phyloP scores from a whole-genome alignment of 2,113 vertebrate genomes.

The Mesoclemmys tuberculata region DNA sequence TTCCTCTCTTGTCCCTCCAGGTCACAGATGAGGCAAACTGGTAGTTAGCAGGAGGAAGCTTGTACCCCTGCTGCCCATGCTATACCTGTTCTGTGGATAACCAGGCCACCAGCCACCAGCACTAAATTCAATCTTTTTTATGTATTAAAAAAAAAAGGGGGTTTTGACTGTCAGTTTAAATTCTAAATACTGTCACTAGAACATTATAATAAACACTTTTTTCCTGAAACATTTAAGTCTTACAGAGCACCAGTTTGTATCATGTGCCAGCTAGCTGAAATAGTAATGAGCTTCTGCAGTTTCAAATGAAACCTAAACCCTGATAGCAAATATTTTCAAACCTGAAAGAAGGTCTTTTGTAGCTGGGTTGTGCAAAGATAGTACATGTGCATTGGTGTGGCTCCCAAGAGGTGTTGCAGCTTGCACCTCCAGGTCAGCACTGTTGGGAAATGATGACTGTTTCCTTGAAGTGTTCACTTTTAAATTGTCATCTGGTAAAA shows the following conservation, averaged over 20 bases:
- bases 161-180: neutral
- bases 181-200: fast-evolving
- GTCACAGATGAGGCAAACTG: neutral
- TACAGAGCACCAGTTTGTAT: neutral
- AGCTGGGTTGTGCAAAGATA: constrained; percentile 62
- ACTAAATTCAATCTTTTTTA: neutral
- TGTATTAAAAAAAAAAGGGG: neutral
- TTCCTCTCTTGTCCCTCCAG: neutral
- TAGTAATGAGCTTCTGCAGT: fast-evolving
- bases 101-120: neutral
- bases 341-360: constrained; percentile 89
- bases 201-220: fast-evolving
- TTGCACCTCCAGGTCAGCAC: constrained; percentile 1
- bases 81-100: neutral
- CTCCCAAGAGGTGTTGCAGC: constrained; percentile 25
- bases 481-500: neutral
- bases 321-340: constrained; percentile 9
- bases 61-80: neutral
- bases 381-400: constrained; percentile 23
- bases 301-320: fast-evolving
- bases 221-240: neutral
- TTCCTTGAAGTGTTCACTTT: neutral
- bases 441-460: constrained; percentile 5
- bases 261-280: neutral
- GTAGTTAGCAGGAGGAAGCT: neutral